phyloP scores from a whole-genome alignment of 2,797 vertebrate genomes.

The Podargus strigoides region DNA sequence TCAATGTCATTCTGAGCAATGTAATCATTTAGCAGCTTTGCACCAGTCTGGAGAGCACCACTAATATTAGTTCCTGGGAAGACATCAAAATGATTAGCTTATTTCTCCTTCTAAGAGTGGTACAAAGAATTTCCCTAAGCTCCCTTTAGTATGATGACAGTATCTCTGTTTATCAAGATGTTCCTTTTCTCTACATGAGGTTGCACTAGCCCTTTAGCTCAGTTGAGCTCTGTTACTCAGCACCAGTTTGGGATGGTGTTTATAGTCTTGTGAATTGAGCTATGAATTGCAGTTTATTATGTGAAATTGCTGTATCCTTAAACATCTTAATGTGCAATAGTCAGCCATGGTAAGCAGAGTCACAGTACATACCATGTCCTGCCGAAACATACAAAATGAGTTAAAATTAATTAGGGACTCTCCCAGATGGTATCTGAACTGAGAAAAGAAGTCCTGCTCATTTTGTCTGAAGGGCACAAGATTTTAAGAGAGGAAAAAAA shows the following conservation, averaged over 20 bases:
- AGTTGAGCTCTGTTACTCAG: neutral
- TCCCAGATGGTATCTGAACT: neutral
- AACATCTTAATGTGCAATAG: neutral
- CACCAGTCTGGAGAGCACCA: slow-evolving; percentile 81
- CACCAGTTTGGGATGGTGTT: neutral
- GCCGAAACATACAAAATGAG: neutral
- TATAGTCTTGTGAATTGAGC: neutral
- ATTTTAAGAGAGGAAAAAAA: neutral
- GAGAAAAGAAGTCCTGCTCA: neutral
- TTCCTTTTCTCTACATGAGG: neutral
- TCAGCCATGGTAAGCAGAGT: neutral
- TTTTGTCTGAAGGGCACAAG: neutral
- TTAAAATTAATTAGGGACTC: neutral
- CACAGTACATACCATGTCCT: neutral
- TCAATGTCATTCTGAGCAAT: slow-evolving; percentile 73
- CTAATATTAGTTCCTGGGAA: slow-evolving; percentile 89
- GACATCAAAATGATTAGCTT: neutral
- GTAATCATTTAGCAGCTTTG: slow-evolving; percentile 80
- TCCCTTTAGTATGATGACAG: neutral
- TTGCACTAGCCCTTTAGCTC: neutral
- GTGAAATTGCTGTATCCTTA: neutral
- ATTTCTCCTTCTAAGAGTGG: neutral
- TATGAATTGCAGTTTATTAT: neutral
- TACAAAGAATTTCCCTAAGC: neutral
- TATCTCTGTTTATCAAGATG: neutral